A percentile compares a stretch with the other conserved stretches of the same genome.
phyloP scores from a whole-genome alignment of 2,113 vertebrate species.

The Pholis gunnellus region DNA sequence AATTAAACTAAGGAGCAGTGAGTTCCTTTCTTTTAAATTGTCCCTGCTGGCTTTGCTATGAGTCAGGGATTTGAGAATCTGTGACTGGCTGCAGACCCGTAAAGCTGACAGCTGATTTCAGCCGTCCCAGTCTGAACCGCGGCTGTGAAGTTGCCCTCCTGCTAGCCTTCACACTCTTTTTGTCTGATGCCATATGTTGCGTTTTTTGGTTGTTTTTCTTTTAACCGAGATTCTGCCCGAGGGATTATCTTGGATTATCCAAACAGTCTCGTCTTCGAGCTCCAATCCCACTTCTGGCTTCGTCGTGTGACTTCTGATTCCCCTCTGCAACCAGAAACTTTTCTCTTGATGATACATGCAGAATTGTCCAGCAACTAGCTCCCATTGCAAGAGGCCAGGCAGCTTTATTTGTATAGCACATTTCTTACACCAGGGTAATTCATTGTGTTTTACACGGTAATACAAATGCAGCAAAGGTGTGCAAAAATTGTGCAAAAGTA shows the following conservation, averaged over 20 bases:
- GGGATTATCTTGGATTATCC: constrained; percentile 80
- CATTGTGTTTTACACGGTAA: too few relatives aligned
- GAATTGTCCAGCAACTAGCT: not conserved
- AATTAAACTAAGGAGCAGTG: constrained; percentile 12
- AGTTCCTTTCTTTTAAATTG: constrained; percentile 16
- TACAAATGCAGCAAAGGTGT: too few relatives aligned
- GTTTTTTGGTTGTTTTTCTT: constrained; percentile 61
- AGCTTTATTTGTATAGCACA: not conserved
- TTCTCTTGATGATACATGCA: constrained; percentile 7
- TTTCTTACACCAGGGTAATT: not conserved
- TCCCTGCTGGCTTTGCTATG: constrained; percentile 27
- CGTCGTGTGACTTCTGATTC: constrained; percentile 58
- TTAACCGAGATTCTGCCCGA: constrained; percentile 56
- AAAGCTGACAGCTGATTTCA: constrained; percentile 65
- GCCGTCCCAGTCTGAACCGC: constrained; percentile 51
- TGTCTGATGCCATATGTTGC: constrained; percentile 65
- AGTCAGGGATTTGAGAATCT: constrained; percentile 35
- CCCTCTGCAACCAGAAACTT: constrained; percentile 37
- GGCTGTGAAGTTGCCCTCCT: constrained; percentile 44
- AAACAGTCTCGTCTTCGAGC: constrained; percentile 62
- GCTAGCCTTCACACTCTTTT: constrained; percentile 59
- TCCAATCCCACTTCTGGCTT: constrained; percentile 61
- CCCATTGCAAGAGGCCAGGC: not conserved
- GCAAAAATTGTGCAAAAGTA: not conserved
- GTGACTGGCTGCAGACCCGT: constrained; percentile 27